phyloP scores from a whole-genome alignment of 2,888 invertebrate species.

The Nephrotoma flavescens region DNA sequence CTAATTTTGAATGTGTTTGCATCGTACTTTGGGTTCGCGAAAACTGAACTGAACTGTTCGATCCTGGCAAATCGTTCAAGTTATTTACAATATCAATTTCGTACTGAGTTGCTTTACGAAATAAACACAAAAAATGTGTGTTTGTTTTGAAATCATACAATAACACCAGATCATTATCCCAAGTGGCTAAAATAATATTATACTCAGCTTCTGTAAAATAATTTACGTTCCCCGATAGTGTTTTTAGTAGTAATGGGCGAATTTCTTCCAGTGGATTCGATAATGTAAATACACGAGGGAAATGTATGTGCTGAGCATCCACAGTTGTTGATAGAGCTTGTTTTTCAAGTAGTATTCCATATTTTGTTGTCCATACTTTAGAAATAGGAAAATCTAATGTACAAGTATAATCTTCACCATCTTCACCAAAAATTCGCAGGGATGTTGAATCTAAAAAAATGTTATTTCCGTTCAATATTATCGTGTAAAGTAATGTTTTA shows the following conservation, averaged over 20 bases:
- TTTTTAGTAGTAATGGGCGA: slow-evolving; percentile 63
- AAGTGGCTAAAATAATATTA: slow-evolving; percentile 58
- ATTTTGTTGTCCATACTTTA: slow-evolving; percentile 70
- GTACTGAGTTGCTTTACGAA: slow-evolving; percentile 58
- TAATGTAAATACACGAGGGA: slow-evolving; percentile 73
- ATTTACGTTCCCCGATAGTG: slow-evolving; percentile 39
- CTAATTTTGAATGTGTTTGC: not conserved
- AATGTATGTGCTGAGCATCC: slow-evolving; percentile 30
- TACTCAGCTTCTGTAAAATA: slow-evolving; percentile 47
- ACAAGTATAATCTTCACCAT: slow-evolving; percentile 70
- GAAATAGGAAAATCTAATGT: slow-evolving; percentile 69
- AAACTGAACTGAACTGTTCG: not conserved
- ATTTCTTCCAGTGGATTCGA: slow-evolving; percentile 85
- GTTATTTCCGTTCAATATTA: not conserved
- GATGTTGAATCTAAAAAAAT: slow-evolving; percentile 45
- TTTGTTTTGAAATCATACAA: slow-evolving; percentile 62
- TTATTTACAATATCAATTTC: slow-evolving; percentile 36
- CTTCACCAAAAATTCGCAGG: slow-evolving; percentile 59
- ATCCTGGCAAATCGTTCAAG: not conserved
- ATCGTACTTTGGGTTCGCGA: not conserved
- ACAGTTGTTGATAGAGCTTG: slow-evolving; percentile 32
- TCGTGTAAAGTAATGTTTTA: not conserved
- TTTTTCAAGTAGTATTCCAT: slow-evolving; percentile 73
- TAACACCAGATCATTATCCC: slow-evolving; percentile 66
- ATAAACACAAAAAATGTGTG: slow-evolving; percentile 67